Base-by-base conservation (phyloP, 2,888 invertebrate species). In the Drosophila meridiana region DNA sequence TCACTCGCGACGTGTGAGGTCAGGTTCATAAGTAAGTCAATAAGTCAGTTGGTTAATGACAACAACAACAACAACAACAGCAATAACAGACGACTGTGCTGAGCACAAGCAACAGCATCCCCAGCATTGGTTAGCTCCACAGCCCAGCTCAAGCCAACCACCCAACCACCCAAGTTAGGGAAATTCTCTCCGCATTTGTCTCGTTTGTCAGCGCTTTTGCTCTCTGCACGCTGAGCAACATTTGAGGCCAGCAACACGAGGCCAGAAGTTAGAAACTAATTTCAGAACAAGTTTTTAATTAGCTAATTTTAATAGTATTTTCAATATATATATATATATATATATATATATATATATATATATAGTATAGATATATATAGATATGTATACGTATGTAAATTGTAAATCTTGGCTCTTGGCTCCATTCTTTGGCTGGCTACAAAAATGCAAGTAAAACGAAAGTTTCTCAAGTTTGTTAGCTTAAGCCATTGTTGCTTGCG, bases 11-110 rank as follows among this genome's bases (percentile, higher is more conserved):
- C 84, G 84, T 74, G 83, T 77, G 74, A 81, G 89, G 89, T 85
- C 89, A 89, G 89, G 89, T 84, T 83, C 89, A 84, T 89, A 87
- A 89, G 83, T 87, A 83, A 87, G 84, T 89, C 89, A 84, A 89
- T 84, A 89, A 84, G 84, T 83, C 84, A 84, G 67, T 84, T 83
- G 86, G 83, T 83, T 83, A 83, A 83, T 83, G 86, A 83, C 80
- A 85, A 72, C 73, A 69, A 55, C 79, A 82, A 5, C 40, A 73
- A 62, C 70, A 67, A 40, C 66, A 78, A 56, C 56, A 62, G 40
- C 68, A 70, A 47, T 20, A 57, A 11, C 58, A 58, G 36, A 42
- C 71, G 47, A 50, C 48, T 36, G 20, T 32, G 32, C 48, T 53
- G 45, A 56, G 48, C 55, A 69, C 40, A 50, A 70, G 40, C 62